Conservation (phyloP, 2,888 invertebrate genomes). For the Hydraecia micacea region DNA sequence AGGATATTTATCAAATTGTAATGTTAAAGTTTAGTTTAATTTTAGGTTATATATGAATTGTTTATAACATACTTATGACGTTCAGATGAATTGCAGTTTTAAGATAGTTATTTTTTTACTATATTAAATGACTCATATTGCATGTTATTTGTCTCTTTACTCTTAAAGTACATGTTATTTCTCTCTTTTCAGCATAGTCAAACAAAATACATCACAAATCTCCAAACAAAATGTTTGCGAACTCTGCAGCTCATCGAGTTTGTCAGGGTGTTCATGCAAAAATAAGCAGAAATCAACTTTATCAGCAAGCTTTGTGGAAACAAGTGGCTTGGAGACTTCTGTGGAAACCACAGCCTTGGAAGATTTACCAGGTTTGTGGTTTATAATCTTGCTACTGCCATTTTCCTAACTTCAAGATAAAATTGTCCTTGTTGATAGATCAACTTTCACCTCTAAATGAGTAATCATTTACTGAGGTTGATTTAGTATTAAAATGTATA, state of each 20-base stretch:
- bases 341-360: slow-evolving; percentile 83
- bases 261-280: slow-evolving; percentile 75
- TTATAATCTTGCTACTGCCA: neutral
- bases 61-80: neutral
- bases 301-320: slow-evolving; percentile 64
- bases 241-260: slow-evolving; percentile 72
- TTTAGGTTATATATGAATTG: slow-evolving; percentile 48
- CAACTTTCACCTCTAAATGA: slow-evolving; percentile 11
- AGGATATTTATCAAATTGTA: neutral
- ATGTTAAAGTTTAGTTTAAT: neutral
- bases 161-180: neutral
- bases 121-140: neutral
- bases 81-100: neutral
- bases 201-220: slow-evolving; percentile 58
- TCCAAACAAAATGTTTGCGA: slow-evolving; percentile 73
- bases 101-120: neutral
- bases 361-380: slow-evolving; percentile 83
- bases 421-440: slow-evolving; percentile 7
- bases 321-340: slow-evolving; percentile 70
- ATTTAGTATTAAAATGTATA: neutral
- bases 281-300: slow-evolving; percentile 57
- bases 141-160: neutral
- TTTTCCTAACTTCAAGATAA: neutral
- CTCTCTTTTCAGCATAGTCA: slow-evolving; percentile 67
- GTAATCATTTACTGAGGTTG: neutral